phyloP scores from a whole-genome alignment of 92 coral and sea anemone species.

The Galaxea fascicularis region DNA sequence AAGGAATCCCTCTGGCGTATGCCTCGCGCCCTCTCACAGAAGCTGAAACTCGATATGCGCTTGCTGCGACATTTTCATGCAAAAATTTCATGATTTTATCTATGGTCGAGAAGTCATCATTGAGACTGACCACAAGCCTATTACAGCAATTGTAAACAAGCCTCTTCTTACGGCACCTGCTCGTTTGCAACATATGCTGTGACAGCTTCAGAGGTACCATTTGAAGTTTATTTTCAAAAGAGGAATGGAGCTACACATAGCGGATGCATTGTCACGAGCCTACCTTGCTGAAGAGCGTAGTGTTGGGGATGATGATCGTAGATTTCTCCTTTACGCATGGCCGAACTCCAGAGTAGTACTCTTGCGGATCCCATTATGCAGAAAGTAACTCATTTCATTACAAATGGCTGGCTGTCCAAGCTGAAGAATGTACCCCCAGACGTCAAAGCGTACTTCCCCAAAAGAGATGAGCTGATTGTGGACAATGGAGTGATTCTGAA shows the following conservation, averaged over 20 bases:
- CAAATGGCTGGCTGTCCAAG: constrained; percentile 46
- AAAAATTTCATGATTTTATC: constrained; percentile 35
- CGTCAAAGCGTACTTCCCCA: constrained; percentile 37
- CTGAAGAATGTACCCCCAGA: constrained; percentile 25
- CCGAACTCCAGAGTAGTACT: constrained; percentile 33
- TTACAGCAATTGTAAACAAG: too few relatives aligned
- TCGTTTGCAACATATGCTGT: too few relatives aligned
- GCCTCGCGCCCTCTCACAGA: constrained; percentile 49
- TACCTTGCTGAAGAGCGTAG: constrained; percentile 34
- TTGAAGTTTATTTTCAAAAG: constrained; percentile 38
- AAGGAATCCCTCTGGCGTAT: constrained; percentile 29
- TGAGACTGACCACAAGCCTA: too few relatives aligned
- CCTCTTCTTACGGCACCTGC: too few relatives aligned
- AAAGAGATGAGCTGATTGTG: constrained; percentile 49
- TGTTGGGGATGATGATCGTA: constrained; percentile 20
- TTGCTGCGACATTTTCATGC: constrained; percentile 43
- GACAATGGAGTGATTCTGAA: constrained; percentile 34
- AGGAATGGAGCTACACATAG: constrained; percentile 29
- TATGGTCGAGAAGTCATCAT: too few relatives aligned
- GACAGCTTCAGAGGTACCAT: constrained; percentile 42
- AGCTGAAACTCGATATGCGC: too few relatives aligned
- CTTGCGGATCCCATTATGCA: constrained; percentile 49
- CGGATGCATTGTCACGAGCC: too few relatives aligned
- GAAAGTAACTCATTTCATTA: constrained; percentile 24
- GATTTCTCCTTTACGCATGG: constrained; percentile 44